Base-by-base conservation (phyloP, 1,140 invertebrate genomes). In the Apis mellifera region DNA sequence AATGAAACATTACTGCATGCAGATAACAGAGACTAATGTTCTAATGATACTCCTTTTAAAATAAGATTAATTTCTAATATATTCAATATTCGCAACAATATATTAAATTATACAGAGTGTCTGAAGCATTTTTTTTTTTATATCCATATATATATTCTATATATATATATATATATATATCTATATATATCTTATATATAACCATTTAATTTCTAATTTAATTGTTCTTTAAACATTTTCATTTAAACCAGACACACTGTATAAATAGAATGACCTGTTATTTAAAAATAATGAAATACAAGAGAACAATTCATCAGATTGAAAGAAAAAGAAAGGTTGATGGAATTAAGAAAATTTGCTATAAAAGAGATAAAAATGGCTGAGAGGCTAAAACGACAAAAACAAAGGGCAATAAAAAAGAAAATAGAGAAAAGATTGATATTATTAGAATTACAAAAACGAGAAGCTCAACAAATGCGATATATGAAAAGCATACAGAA, bases 301-400 rank as follows among this genome's bases (percentile, higher is more conserved):
- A 62, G 26, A 26, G 13, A 15, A 62, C 60, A 71, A 65, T 69
- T 55, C 60, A 48, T 62, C 19, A 84, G 84, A 84, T 71, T 81
- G 17, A 84, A 77, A 15, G 76, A 86, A 72, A 77, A 42, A 57
- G 70, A 89, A 55, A 76, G 54, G 4, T 52, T 78, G 13, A 17
- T 55, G 19, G 57, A 48, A 1, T 11, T 50, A 26, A 55, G 76
- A 26, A 70, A 55, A 9, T 8, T 15, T 4, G 52, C 48, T 12
- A 57, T 48, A 13, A 69, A 62, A 19, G 19, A 59, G 48, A 71
- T 26, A 12, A 7, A 75, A 15, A n/a, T 72, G 32, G 48, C 86
- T 21, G 32, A 85, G n/a, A 52, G 84, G 78, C 2, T 59, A 7
- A 86, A 57, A 72, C 52, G 70, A 1, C 65, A 64, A 50, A 55